Percentiles rank a stretch among this genome's conserved stretches.
phyloP scores from a whole-genome alignment of 2,888 invertebrate genomes.

The Magallana nippona region DNA sequence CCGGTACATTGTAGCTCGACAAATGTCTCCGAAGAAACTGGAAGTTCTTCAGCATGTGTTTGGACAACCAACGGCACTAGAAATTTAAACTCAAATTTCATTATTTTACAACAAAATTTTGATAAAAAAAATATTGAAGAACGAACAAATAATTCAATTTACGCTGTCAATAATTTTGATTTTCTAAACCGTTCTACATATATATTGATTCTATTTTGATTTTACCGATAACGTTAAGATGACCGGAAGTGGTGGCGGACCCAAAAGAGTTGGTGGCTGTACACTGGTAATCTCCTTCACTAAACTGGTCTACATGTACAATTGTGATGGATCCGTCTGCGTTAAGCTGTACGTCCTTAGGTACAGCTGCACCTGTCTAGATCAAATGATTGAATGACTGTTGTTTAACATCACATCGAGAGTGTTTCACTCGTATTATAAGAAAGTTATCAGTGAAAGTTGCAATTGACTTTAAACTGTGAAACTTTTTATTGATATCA shows the following conservation, averaged over 20 bases:
- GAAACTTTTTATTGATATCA: no score
- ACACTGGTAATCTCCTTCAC: slow-evolving; percentile 45
- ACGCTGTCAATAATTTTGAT: neutral
- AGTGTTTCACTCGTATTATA: no score
- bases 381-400: neutral
- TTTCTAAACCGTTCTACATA: neutral
- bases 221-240: slow-evolving; percentile 45
- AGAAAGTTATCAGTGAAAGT: no score
- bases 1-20: slow-evolving; percentile 40
- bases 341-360: slow-evolving; percentile 43
- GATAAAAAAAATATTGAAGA: no score
- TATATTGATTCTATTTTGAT: neutral
- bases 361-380: slow-evolving; percentile 47
- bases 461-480: no score
- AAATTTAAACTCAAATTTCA: no score
- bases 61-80: slow-evolving; percentile 41
- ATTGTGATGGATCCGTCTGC: slow-evolving; percentile 45
- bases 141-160: no score
- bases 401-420: neutral
- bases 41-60: slow-evolving; percentile 26
- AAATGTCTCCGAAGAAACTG: slow-evolving; percentile 35
- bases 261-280: slow-evolving; percentile 45
- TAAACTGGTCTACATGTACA: slow-evolving; percentile 46
- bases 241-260: slow-evolving; percentile 38
- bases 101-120: no score